A percentile compares a stretch with the other conserved stretches of the same genome.
These are phyloP conservation scores for Zeuzera pyrina DNA, from an alignment of 2,888 invertebrate genomes.

Conservation along the genomic window DNA sequence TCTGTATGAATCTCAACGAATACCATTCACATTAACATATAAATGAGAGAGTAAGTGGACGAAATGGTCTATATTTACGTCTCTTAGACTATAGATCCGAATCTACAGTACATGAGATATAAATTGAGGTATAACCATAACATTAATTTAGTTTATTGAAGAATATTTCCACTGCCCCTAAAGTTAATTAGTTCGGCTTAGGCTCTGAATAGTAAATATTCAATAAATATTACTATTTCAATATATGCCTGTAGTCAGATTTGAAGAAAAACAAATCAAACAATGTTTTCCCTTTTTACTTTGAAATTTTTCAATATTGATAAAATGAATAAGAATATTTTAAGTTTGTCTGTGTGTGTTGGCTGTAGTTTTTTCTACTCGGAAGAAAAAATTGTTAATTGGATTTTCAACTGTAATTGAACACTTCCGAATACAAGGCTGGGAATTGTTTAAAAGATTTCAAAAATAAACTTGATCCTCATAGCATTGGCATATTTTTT, in stretches of 20 bases:
- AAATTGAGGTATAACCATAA: constrained; percentile 40
- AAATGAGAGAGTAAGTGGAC: constrained; percentile 71
- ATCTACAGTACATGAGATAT: constrained; percentile 35
- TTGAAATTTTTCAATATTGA: too few species aligned
- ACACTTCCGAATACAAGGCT: too few species aligned
- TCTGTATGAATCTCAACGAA: constrained; percentile 59
- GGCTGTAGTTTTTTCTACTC: too few species aligned
- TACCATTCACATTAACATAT: constrained; percentile 65
- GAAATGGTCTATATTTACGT: constrained; percentile 45
- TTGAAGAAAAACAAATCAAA: too few species aligned
- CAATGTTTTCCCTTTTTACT: too few species aligned
- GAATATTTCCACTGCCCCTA: not conserved
- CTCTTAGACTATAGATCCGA: constrained; percentile 17
- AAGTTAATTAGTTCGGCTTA: not conserved
- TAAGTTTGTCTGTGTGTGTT: too few species aligned
- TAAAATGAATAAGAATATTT: too few species aligned
- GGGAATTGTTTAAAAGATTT: too few species aligned
- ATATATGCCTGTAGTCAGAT: not conserved
- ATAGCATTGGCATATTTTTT: too few species aligned
- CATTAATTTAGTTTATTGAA: constrained; percentile 25
- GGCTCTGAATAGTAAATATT: not conserved
- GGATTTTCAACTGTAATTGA: too few species aligned
- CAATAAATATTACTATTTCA: not conserved
- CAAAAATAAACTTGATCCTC: too few species aligned
- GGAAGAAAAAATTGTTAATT: too few species aligned